These are phyloP conservation scores for Sebastes trivittatus DNA, from an alignment of 2,797 vertebrate genomes.

Conservation along the genomic window DNA sequence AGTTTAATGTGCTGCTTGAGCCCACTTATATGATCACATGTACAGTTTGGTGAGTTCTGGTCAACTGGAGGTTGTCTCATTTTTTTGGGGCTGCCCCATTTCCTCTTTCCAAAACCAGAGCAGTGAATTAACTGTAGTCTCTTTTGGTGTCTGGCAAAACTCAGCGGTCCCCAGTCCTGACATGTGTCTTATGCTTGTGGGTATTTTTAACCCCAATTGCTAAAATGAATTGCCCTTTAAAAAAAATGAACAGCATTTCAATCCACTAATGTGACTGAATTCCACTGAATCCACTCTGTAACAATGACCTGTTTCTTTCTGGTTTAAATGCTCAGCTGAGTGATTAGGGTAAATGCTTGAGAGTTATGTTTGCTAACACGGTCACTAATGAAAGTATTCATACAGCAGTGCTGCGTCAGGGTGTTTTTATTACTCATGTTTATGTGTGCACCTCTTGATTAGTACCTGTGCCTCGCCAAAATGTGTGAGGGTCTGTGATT, in stretches of 20 bases:
- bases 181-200: conserved; percentile 23
- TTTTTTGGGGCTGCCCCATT: conserved; percentile 30
- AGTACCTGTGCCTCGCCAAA: background rate
- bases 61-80: conserved; percentile 19
- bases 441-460: conserved; percentile 33
- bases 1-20: conserved; percentile 48
- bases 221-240: conserved; percentile 32
- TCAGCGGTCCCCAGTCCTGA: conserved; percentile 42
- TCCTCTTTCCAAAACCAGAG: conserved; percentile 45
- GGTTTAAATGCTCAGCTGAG: conserved; percentile 43
- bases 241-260: conserved; percentile 42
- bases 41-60: conserved; percentile 38
- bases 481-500: conserved; percentile 30
- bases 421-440: conserved; percentile 40
- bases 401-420: background rate
- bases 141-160: conserved; percentile 45
- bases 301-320: conserved; percentile 59
- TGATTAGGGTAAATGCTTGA: conserved; percentile 50
- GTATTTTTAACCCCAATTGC: conserved; percentile 40
- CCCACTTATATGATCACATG: conserved; percentile 38
- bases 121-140: background rate
- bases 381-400: conserved; percentile 44
- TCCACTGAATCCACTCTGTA: conserved; percentile 35
- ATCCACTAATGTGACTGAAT: conserved; percentile 17
- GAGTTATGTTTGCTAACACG: conserved; percentile 41